phyloP scores from a whole-genome alignment of 1,140 invertebrate species.

The Lepidostoma basale region DNA sequence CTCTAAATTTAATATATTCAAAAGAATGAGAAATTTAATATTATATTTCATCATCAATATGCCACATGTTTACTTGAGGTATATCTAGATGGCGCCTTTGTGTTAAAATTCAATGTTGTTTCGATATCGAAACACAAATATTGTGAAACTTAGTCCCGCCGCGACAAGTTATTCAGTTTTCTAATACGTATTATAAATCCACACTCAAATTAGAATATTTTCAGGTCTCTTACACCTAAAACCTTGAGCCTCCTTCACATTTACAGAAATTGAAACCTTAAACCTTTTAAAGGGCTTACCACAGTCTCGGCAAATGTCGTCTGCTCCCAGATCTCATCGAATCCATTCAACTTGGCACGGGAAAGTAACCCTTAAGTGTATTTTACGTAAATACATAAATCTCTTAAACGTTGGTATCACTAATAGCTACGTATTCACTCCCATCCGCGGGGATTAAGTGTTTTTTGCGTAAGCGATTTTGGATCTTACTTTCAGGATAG shows the following conservation, averaged over 20 bases:
- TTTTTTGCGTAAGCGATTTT: constrained; percentile 15
- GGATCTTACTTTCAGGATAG: background rate
- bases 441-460: background rate
- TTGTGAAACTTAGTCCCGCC: background rate
- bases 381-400: constrained; percentile 13
- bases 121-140: background rate
- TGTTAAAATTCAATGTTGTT: background rate
- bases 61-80: background rate
- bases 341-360: background rate
- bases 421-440: constrained; percentile 3
- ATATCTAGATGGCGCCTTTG: background rate
- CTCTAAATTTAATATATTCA: too few relatives aligned
- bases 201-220: background rate
- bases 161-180: background rate
- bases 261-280: constrained; percentile 34
- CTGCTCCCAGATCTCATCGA: constrained; percentile 3
- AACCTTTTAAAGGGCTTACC: constrained; percentile 26
- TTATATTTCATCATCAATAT: too few relatives aligned
- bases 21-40: too few relatives aligned
- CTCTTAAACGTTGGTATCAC: background rate
- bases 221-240: background rate
- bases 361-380: constrained; percentile 9
- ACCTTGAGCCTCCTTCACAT: constrained; percentile 6
- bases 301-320: constrained; percentile 11
- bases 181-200: background rate